A percentile compares a stretch with the other conserved stretches of the same genome.
Conservation (phyloP, 2,888 invertebrate genomes). For the Ptychoptera albimana region DNA sequence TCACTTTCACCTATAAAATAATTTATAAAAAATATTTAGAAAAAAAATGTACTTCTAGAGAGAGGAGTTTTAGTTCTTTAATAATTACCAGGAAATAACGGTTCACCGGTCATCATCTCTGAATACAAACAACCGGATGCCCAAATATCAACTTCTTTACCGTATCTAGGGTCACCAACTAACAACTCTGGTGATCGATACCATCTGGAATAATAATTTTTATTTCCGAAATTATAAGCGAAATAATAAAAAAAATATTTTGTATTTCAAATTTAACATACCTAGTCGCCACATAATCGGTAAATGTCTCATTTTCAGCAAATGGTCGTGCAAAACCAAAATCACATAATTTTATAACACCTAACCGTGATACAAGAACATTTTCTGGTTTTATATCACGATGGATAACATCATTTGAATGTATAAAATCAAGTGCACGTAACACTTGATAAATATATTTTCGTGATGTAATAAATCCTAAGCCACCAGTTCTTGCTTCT, state of each 20-base stretch:
- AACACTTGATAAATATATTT: conserved; percentile 68
- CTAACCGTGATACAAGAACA: conserved; percentile 60
- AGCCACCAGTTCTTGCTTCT: conserved; percentile 51
- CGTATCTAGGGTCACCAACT: conserved; percentile 60
- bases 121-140: conserved; percentile 70
- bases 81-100: conserved; percentile 51
- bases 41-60: too few relatives aligned
- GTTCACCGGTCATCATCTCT: conserved; percentile 76
- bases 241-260: too few relatives aligned
- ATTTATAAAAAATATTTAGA: conserved; percentile 19
- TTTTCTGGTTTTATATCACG: conserved; percentile 84
- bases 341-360: conserved; percentile 80
- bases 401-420: conserved; percentile 72
- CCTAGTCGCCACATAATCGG: conserved; percentile 79
- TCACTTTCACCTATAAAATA: conserved; percentile 50
- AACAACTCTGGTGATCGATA: conserved; percentile 76
- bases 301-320: conserved; percentile 61
- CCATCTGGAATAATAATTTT: conserved; percentile 33
- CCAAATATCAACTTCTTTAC: conserved; percentile 71
- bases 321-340: conserved; percentile 72
- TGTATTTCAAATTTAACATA: conserved; percentile 1
- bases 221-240: neutral
- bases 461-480: conserved; percentile 56
- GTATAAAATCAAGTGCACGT: conserved; percentile 69
- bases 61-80: too few relatives aligned